Base-by-base conservation (phyloP, 2,113 vertebrate species). In the Hemibagrus wyckioides region DNA sequence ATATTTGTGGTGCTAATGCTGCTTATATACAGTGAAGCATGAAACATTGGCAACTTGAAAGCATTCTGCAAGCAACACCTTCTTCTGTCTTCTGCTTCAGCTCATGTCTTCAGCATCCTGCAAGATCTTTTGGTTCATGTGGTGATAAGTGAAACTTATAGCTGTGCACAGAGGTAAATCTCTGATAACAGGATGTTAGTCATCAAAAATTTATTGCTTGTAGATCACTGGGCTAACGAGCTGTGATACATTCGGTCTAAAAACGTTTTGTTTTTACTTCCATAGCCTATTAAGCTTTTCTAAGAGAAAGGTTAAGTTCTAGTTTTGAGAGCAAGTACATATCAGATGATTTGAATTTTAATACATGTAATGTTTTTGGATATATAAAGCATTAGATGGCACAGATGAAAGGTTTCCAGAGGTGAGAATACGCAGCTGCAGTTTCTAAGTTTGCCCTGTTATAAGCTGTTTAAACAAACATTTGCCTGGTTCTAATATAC, bases 131-230 rank as follows among this genome's bases (percentile, higher is more conserved):
- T 80, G 48, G n/a, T 80, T 80, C 50, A 13, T 80, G 77, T 17
- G 77, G 77, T 80, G 4, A 80, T 23, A 33, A 80, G 3, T 36
- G 79, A 80, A 80, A 80, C 33, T 57, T 25, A n/a, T 39, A 14
- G 1, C 9, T 80, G 54, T 57, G 17, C 0, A 36, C 52, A 80
- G 4, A 39, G 52, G 79, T 80, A 80, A 80, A 80, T 80, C 50
- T 57, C 50, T 80, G 79, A 80, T 57, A 80, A 80, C 79, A 80
- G 79, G 79, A 80, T 39, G 79, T 80, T 25, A 80, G 52, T 57
- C 52, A 80, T 80, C 54, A 57, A 15, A n/a, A n/a, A n/a, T n/a
- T n/a, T n/a, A 80, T 56, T 80, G 54, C 7, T 80, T 19, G 76
- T 54, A 33, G 50, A 79, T 33, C 17, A 54, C 0, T 33, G 17